These are phyloP conservation scores for Calonectris borealis DNA, from an alignment of 2,113 vertebrate genomes.

Conservation along the genomic window DNA sequence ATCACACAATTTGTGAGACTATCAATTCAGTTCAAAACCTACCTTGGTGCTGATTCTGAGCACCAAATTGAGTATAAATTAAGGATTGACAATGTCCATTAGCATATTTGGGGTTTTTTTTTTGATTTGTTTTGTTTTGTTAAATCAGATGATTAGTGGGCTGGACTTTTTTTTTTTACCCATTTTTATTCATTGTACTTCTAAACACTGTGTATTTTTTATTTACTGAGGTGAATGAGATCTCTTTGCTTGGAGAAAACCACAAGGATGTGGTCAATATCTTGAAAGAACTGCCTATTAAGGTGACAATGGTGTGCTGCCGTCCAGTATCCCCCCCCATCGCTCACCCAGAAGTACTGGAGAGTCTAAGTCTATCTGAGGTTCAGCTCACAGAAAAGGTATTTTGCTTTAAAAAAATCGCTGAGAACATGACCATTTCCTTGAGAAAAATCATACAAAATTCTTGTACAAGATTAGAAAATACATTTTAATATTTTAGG, in stretches of 20 bases:
- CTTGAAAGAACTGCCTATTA: slow-evolving; percentile 90
- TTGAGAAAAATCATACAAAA: fast-evolving
- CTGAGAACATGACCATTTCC: not conserved
- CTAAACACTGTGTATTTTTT: not conserved
- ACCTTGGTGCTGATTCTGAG: not conserved
- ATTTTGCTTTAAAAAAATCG: not conserved
- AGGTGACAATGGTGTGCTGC: slow-evolving; percentile 90
- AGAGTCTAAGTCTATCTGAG: slow-evolving; percentile 59
- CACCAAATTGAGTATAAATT: not conserved
- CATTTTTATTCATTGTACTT: not conserved
- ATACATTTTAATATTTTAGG: not conserved
- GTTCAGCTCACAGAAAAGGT: slow-evolving; percentile 76
- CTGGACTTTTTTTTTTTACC: not conserved
- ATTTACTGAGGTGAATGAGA: slow-evolving; percentile 86
- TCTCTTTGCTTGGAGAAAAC: slow-evolving; percentile 89
- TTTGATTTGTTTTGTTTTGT: not conserved
- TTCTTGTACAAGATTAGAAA: not conserved
- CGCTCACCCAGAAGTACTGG: slow-evolving; percentile 59
- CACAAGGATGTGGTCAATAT: slow-evolving; percentile 93
- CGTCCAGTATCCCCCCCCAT: slow-evolving; percentile 74
- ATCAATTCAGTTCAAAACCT: not conserved
- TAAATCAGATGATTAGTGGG: not conserved
- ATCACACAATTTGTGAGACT: not conserved
- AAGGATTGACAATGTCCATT: not conserved
- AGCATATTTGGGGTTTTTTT: not conserved